Base-by-base conservation (phyloP, 1,140 invertebrate genomes). In the Metopolophium dirhodum region DNA sequence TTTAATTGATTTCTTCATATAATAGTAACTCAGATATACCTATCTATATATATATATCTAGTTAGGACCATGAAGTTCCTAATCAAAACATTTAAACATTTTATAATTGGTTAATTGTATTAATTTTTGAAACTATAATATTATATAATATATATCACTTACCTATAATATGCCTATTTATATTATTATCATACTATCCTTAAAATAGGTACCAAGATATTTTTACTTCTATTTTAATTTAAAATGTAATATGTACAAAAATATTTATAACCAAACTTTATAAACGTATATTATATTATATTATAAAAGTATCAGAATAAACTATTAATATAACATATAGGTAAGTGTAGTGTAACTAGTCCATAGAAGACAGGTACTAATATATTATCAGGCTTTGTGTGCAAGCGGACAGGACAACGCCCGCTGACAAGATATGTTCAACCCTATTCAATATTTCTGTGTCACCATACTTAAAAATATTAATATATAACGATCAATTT, bases 361-460 rank as follows among this genome's bases (percentile, higher is more conserved):
- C n/a, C 7, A 35, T 3, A 82, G 77, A 37, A 82, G 6, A 91
- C 7, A 82, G 4, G 68, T 30, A 77, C 41, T 30, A 91, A 77
- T 91, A 68, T n/a, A 45, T 91, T 47, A 77, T 91, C 11, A 22
- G n/a, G 3, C 30, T 68, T 91, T 61, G 77, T 87, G 86, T 87
- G 18, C 22, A 41, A 2, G 8, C 2, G 8, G n/a, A 91, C 57
- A 83, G 8, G n/a, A 91, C 57, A 83, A 91, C 41, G 77, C 77
- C 57, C 41, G 41, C 7, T 35, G 35, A 86, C 23, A 85, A 93
- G 26, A 85, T 35, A 68, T 51, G 85, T 47, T 51, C 91, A 49
- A 85, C 49, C 85, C 83, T 82, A 77, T 88, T 47, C 89, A 41
- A 82, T 91, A 49, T 68, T 86, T 82, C 35, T 91, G 22, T 54